phyloP scores from a whole-genome alignment of 2,797 vertebrate species.

The Platalea minor region DNA sequence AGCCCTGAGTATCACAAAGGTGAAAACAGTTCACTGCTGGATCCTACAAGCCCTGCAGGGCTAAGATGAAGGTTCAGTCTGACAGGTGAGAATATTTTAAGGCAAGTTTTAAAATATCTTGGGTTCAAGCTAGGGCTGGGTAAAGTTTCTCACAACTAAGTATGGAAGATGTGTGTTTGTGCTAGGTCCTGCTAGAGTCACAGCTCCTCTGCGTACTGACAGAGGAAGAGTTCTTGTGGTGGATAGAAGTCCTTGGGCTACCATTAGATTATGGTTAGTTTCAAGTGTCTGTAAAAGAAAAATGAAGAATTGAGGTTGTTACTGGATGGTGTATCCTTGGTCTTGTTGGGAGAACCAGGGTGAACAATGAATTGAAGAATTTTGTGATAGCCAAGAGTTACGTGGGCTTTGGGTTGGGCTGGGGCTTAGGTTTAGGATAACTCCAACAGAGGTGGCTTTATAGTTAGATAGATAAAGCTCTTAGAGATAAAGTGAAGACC shows the following conservation, averaged over 20 bases:
- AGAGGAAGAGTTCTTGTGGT: neutral
- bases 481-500: conserved; percentile 5
- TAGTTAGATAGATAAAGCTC: neutral
- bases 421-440: neutral
- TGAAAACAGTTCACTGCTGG: neutral
- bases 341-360: neutral
- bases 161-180: neutral
- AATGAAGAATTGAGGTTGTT: neutral
- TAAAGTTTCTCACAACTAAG: neutral
- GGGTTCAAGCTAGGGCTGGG: neutral
- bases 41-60: neutral
- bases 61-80: neutral
- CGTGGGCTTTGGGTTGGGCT: neutral
- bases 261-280: neutral
- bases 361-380: neutral
- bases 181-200: neutral
- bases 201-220: neutral
- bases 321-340: neutral
- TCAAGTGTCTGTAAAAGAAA: neutral
- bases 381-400: neutral
- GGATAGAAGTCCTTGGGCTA: neutral
- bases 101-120: neutral
- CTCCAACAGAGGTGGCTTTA: neutral
- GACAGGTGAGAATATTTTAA: neutral
- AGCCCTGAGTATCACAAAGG: neutral